Conservation (phyloP, 2,113 vertebrate species). For the Numida meleagris region DNA sequence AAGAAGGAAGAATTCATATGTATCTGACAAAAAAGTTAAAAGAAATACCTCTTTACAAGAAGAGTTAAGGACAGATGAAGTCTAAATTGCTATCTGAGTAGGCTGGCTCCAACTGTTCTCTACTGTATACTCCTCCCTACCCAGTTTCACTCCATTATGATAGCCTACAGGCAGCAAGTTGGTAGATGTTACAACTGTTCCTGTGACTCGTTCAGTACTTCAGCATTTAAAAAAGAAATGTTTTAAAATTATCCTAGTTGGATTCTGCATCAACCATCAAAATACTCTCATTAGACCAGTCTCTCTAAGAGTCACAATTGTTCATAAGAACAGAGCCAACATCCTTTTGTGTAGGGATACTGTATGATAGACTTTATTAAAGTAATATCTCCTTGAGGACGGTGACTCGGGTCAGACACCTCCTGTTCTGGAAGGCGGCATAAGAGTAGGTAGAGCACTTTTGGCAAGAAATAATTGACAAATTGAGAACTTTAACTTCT, state of each 20-base stretch:
- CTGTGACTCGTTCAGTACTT: neutral
- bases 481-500: neutral
- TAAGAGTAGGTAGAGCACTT: neutral
- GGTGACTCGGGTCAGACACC: neutral
- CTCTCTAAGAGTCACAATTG: neutral
- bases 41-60: neutral
- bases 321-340: neutral
- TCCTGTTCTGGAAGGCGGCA: neutral
- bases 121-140: neutral
- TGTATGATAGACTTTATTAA: neutral
- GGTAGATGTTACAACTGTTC: neutral
- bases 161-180: neutral
- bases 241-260: neutral
- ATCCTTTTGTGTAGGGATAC: neutral
- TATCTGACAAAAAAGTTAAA: neutral
- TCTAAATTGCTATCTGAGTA: neutral
- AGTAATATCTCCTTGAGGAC: neutral
- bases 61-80: neutral
- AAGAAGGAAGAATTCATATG: neutral
- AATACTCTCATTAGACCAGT: neutral
- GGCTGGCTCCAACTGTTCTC: conserved; percentile 8
- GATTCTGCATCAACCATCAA: neutral
- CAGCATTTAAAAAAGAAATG: neutral
- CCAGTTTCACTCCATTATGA: neutral
- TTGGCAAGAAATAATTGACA: neutral